phyloP scores from a whole-genome alignment of 1,140 invertebrate species.

The Epicauta chinensis region DNA sequence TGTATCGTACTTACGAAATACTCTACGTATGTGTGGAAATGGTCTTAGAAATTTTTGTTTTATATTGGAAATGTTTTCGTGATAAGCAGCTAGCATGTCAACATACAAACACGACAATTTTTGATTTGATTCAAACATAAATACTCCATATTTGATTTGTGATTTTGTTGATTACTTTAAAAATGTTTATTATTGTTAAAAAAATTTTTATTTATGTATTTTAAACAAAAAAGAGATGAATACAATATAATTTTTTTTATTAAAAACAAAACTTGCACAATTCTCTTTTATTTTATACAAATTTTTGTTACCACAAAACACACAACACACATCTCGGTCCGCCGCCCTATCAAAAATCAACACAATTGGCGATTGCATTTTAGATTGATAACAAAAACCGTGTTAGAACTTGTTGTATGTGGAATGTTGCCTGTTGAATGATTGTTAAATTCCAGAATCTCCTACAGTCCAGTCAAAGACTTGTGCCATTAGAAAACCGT shows the following conservation, averaged over 20 bases:
- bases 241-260: slow-evolving; percentile 12
- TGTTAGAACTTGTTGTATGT: slow-evolving; percentile 36
- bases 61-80: slow-evolving; percentile 9
- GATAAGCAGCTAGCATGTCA: slow-evolving; percentile 17
- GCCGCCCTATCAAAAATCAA: too few relatives aligned
- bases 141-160: slow-evolving; percentile 21
- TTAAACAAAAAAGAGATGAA: slow-evolving; percentile 2
- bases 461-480: slow-evolving; percentile 19
- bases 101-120: slow-evolving; percentile 13
- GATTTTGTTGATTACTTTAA: slow-evolving; percentile 20
- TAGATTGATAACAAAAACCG: slow-evolving; percentile 6
- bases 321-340: too few relatives aligned
- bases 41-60: slow-evolving; percentile 8
- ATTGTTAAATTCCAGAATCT: slow-evolving; percentile 36
- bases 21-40: background rate
- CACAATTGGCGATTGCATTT: slow-evolving; percentile 9
- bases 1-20: slow-evolving; percentile 14
- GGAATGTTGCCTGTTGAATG: slow-evolving; percentile 41
- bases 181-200: slow-evolving; percentile 23
- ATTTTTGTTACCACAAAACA: slow-evolving; percentile 5
- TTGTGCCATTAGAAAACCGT: slow-evolving; percentile 30
- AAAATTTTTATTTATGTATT: slow-evolving; percentile 21
- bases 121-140: slow-evolving; percentile 1
- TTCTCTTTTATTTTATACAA: background rate
- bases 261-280: background rate